Evolutionary conservation across 2,888 invertebrate genomes (phyloP), one percentile per base, ranked within the genome.

Genomic region (Oligia latruncula): DNA sequence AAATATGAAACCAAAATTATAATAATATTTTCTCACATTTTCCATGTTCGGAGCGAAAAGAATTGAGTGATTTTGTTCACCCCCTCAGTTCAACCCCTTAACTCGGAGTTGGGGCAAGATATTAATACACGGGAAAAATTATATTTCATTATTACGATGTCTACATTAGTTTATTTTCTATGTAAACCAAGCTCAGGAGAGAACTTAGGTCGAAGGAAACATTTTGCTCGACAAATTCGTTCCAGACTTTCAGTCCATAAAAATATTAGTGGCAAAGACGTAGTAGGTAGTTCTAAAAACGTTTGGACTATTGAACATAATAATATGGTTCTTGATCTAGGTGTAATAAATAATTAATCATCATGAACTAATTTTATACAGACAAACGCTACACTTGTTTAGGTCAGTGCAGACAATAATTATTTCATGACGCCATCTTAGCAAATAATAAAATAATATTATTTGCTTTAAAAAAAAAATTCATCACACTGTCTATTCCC

Each of bases 1-100:
- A 58, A 68, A 74, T 73, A 55, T 68, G 17, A 68, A 68, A 79
- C 55, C 49, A 29, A 52, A 52, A 55, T 64, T 13, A 67, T 43
- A 5, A 60, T 43, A 5, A 23, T 62, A 64, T 64, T 64, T 71
- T 55, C 55, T 15, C 29, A 23, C 13, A 64, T 60, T 74, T 46
- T 81, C 4, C 43, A 20, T 52, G 15, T 43, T 80, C 40, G 15
- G 17, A 9, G 65, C 17, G 20, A 66, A 81, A 66, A 64, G 4
- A 81, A 80, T 73, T 70, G 80, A 65, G 11, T 64, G 68, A 43
- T 46, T 71, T 74, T 52, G 40, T 76, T 65, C n/a, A 40, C 46
- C 73, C 20, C 71, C 5, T 46, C 9, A 4, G 23, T 49, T 70
- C 46, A 49, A 49, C 29, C 78, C 58, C 40, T 52, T 49, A 43